Evolutionary conservation across 2,797 vertebrate species (phyloP), one percentile per base, ranked within the genome.

Genomic region (Lithobates sylvaticus): DNA sequence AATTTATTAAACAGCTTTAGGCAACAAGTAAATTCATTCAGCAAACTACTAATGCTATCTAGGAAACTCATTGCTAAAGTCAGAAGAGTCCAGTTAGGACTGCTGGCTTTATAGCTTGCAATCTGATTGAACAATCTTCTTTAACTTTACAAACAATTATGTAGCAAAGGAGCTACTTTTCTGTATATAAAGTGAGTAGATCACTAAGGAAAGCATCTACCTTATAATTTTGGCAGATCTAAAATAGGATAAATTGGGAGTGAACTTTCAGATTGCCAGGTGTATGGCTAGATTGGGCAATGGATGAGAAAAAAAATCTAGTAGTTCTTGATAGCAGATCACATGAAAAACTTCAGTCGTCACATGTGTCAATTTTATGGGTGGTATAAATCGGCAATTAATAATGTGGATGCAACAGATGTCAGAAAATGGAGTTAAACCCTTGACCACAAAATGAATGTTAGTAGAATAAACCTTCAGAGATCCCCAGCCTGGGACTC

Each of bases 21-120:
- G 54, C 54, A 61, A 61, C 54, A 34, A 47, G 88, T 39, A 81
- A 69, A 88, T 68, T 61, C 79, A n/a, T 87, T 61, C 70, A 86
- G 73, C 34, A 68, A 80, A 67, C 72, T 16, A 69, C 74, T 71
- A 69, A 0, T 85, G 47, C 89, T 88, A 90, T 67, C 54, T 61
- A 61, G 54, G 18, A 61, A 23, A 61, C 6, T 61, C 54, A 61
- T 7, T 21, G 16, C 50, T 47, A 47, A 54, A 18, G 50, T 54
- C 16, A 54, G 50, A 54, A 54, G 0, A 54, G 16, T 13, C 50
- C 16, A 54, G 50, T 54, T 54, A 54, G 50, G 16, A 54, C 50
- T 54, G 16, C 50, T 54, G 50, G 50, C 50, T 3, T 54, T 16
- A 5, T 54, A 18, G 13, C 16, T 23, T 61, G 7, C 54, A 61